These are phyloP conservation scores for Ennomos erosarius DNA, from an alignment of 2,888 invertebrate species.

Conservation along the genomic window DNA sequence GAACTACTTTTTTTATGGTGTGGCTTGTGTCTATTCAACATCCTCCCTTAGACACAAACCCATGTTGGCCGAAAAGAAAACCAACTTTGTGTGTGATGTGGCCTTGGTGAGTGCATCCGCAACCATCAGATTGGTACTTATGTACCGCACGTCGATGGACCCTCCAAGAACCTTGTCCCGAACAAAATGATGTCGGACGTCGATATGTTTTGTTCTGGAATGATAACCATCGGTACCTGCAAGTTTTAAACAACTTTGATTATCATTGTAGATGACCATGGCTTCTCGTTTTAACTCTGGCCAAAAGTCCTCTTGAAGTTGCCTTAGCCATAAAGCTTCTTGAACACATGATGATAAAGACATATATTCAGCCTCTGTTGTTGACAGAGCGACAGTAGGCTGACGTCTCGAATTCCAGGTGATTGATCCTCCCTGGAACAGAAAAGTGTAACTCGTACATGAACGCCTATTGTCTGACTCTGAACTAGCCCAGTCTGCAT, in stretches of 20 bases:
- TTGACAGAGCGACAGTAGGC: constrained; percentile 5
- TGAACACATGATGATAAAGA: no score
- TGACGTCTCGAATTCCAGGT: constrained; percentile 5
- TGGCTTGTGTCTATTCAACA: no score
- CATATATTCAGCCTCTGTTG: no score
- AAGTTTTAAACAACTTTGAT: constrained; percentile 43
- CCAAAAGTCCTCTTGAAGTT: no score
- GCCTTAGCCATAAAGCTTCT: no score
- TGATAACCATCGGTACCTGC: constrained; percentile 39
- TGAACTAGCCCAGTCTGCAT: no score
- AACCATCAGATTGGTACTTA: constrained; percentile 15
- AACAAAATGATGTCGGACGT: constrained; percentile 34
- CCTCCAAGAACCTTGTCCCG: constrained; percentile 26
- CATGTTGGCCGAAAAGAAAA: neutral
- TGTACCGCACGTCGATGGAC: constrained; percentile 29
- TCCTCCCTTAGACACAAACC: neutral
- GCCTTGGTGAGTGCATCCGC: constrained; percentile 5
- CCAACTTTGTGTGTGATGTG: neutral
- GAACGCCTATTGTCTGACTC: no score
- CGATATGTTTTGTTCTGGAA: constrained; percentile 39
- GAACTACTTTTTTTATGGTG: no score
- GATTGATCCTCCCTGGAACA: no score
- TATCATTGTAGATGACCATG: constrained; percentile 33
- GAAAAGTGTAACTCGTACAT: no score
- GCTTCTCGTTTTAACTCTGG: no score